Conservation (phyloP, 1,140 invertebrate genomes). For the Drosophila pectinifera region DNA sequence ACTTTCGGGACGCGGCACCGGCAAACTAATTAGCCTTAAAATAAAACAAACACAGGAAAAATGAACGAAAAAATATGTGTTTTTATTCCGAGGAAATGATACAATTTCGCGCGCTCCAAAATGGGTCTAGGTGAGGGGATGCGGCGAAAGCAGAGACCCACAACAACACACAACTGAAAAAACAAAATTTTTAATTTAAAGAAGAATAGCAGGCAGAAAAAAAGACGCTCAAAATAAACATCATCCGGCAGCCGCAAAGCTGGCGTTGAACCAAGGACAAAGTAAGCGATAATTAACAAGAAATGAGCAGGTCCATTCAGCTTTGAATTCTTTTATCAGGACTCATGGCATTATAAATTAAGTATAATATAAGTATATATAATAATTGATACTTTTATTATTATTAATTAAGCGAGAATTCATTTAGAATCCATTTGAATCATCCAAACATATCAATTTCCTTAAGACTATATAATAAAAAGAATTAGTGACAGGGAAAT, state of each 20-base stretch:
- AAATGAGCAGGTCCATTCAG: background rate
- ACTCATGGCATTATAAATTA: too few species aligned
- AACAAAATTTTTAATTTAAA: conserved; percentile 74
- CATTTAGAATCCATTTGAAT: too few species aligned
- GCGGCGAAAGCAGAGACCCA: conserved; percentile 1
- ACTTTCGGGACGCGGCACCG: conserved; percentile 61
- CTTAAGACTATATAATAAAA: too few species aligned
- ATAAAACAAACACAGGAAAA: conserved; percentile 43
- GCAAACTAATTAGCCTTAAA: conserved; percentile 80
- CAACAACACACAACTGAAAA: conserved; percentile 57
- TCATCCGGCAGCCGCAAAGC: conserved; percentile 37
- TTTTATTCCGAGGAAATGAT: conserved; percentile 77
- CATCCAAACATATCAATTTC: too few species aligned
- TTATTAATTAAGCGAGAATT: too few species aligned
- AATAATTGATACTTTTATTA: too few species aligned
- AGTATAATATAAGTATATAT: too few species aligned
- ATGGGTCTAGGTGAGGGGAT: conserved; percentile 18
- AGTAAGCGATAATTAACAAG: conserved; percentile 17
- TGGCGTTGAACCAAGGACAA: conserved; percentile 22
- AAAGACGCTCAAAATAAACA: conserved; percentile 41
- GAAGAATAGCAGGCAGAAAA: conserved; percentile 36
- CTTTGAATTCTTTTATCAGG: background rate
- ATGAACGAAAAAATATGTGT: conserved; percentile 45
- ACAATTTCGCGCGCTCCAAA: conserved; percentile 69
- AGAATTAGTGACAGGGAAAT: too few species aligned